phyloP scores from a whole-genome alignment of 2,797 vertebrate genomes.

The Phyllotis vaccarum region DNA sequence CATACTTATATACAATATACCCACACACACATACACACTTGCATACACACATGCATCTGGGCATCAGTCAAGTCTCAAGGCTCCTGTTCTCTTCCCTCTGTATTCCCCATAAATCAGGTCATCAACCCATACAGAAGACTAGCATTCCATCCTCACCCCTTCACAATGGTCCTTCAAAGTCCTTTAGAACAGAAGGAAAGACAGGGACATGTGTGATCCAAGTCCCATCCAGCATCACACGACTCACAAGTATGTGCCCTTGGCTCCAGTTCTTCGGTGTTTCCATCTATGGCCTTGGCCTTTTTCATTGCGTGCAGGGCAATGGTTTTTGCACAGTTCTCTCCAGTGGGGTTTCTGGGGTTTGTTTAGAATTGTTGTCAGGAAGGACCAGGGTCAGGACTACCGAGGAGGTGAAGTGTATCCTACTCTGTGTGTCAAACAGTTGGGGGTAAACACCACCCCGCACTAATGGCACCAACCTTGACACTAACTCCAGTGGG shows the following conservation, averaged over 20 bases:
- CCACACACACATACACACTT: not conserved
- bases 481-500: not conserved
- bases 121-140: not conserved
- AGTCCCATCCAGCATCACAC: not conserved
- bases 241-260: not conserved
- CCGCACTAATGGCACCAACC: accelerated
- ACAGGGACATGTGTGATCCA: not conserved
- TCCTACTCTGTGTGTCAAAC: accelerated
- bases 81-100: not conserved
- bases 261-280: not conserved
- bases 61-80: not conserved
- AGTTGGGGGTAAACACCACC: accelerated
- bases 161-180: accelerated
- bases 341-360: not conserved
- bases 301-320: not conserved
- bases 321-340: not conserved
- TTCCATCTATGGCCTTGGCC: not conserved
- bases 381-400: not conserved
- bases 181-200: not conserved
- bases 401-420: not conserved
- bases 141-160: not conserved
- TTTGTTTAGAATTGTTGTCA: not conserved
- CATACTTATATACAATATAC: too few species aligned
- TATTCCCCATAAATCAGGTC: not conserved
- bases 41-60: not conserved